phyloP scores from a whole-genome alignment of 2,113 vertebrate species.

The crab-eating macaque (Macaca fascicularis) region T2T-MFA8v1.1 NC_088389.1:45965501-45966000 shows the following conservation, averaged over 20 bases:
- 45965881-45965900: background rate
- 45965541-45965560: background rate
- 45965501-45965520: background rate
- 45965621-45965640: constrained; percentile 17
- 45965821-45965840: background rate
- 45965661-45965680: constrained; percentile 7
- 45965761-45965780: background rate
- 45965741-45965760: background rate
- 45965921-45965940: background rate
- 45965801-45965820: background rate
- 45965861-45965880: background rate
- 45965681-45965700: constrained; percentile 42
- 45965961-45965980: background rate
- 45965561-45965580: background rate
- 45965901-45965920: background rate
- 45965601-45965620: background rate
- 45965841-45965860: background rate
- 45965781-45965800: background rate
- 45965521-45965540: background rate
- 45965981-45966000: background rate
- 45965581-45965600: constrained; percentile 14
- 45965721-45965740: constrained; percentile 5
- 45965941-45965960: constrained; percentile 23
- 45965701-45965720: constrained; percentile 26
- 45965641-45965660: constrained; percentile 9